Conservation (phyloP, 30 jellyfish, hydroid and myxozoan species). For the Turritopsis rubra region DNA sequence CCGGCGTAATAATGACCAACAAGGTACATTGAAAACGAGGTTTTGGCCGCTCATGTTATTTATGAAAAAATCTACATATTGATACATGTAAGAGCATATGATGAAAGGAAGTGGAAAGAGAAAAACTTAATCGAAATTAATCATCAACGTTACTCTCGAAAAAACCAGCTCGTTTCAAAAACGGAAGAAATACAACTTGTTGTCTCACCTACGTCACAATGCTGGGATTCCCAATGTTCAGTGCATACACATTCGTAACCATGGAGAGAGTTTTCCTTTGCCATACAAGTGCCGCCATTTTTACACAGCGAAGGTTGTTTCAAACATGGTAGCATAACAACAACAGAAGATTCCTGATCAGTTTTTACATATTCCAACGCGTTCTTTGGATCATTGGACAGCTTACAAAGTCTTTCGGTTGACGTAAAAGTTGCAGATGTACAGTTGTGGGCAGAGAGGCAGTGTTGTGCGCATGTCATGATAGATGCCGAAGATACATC, state of each 20-base stretch:
- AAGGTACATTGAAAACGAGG: no score
- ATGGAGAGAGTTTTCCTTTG: neutral
- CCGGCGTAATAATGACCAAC: no score
- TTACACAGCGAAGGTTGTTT: neutral
- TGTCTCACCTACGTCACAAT: neutral
- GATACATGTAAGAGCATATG: no score
- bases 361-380: neutral
- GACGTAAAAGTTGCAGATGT: neutral
- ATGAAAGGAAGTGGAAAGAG: no score
- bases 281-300: neutral
- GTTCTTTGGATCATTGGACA: neutral
- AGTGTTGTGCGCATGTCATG: neutral
- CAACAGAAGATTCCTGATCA: neutral
- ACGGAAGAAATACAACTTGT: no score
- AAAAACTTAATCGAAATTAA: no score
- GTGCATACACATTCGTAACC: conserved; percentile 1
- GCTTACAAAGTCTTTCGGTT: neutral
- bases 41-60: no score
- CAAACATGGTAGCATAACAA: neutral
- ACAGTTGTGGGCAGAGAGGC: neutral
- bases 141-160: no score
- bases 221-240: conserved; percentile 7
- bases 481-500: neutral
- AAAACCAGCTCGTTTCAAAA: no score
- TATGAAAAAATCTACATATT: no score